These are phyloP conservation scores for Phyllotis vaccarum DNA, from an alignment of 2,797 vertebrate genomes.

Conservation along the genomic window DNA sequence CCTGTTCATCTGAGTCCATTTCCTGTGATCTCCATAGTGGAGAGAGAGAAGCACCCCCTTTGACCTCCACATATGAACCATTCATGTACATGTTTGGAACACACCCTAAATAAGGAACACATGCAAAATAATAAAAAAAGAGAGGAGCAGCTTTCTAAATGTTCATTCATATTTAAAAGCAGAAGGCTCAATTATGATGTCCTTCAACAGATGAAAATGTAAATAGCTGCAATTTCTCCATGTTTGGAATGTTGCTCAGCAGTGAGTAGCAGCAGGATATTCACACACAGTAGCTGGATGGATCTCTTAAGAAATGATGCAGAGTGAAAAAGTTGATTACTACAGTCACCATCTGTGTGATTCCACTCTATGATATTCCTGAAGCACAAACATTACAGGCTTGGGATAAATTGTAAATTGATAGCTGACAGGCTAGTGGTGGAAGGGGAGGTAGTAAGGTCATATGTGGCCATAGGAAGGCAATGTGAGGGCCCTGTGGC, in stretches of 20 bases:
- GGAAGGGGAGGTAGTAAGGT: background rate
- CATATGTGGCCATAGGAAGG: background rate
- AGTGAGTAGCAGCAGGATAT: background rate
- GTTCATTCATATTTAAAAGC: background rate
- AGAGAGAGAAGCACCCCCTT: background rate
- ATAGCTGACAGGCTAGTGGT: background rate
- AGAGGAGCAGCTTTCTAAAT: background rate
- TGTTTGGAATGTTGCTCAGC: background rate
- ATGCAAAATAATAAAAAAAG: background rate
- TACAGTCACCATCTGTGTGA: background rate
- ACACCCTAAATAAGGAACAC: background rate
- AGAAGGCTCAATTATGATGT: background rate
- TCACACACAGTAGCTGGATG: background rate
- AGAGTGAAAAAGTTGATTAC: background rate
- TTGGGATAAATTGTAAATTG: background rate
- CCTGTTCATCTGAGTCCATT: background rate
- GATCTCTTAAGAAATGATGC: background rate
- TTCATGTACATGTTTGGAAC: background rate
- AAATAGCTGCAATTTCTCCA: background rate
- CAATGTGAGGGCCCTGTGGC: no score
- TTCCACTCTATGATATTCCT: background rate
- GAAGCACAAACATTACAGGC: background rate
- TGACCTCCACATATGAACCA: background rate
- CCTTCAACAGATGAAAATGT: background rate
- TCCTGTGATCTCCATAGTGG: no score